These are phyloP conservation scores for Ypsolopha sequella DNA, from an alignment of 2,888 invertebrate species.

Conservation along the genomic window DNA sequence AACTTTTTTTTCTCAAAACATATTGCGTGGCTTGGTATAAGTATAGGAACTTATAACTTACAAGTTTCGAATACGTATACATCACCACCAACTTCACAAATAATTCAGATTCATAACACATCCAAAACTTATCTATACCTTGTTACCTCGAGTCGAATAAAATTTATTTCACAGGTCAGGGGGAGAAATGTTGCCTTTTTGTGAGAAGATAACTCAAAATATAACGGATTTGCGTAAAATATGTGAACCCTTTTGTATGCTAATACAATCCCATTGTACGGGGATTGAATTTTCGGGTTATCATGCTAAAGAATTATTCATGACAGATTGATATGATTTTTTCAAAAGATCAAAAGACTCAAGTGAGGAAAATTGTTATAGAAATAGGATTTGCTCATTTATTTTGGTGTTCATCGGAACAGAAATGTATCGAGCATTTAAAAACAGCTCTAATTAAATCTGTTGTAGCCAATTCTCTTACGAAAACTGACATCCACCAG, in stretches of 20 bases:
- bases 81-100: neutral
- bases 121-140: slow-evolving; percentile 18
- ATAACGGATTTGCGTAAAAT: slow-evolving; percentile 67
- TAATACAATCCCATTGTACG: slow-evolving; percentile 68
- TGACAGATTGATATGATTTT: slow-evolving; percentile 50
- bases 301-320: slow-evolving; percentile 64
- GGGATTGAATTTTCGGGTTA: slow-evolving; percentile 67
- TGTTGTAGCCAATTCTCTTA: too few relatives aligned
- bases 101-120: slow-evolving; percentile 13
- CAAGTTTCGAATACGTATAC: neutral
- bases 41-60: neutral
- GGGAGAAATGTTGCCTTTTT: slow-evolving; percentile 48
- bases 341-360: slow-evolving; percentile 15
- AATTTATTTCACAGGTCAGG: slow-evolving; percentile 55
- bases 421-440: too few relatives aligned
- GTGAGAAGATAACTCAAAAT: slow-evolving; percentile 62
- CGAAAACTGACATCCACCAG: too few relatives aligned
- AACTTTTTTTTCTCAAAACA: too few relatives aligned
- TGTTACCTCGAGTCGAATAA: slow-evolving; percentile 19
- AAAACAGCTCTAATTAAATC: too few relatives aligned
- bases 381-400: slow-evolving; percentile 7
- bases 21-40: too few relatives aligned
- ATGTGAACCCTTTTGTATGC: slow-evolving; percentile 70
- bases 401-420: too few relatives aligned
- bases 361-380: slow-evolving; percentile 6